Percentiles rank a stretch among this genome's conserved stretches.
phyloP scores from a whole-genome alignment of 2,888 invertebrate species.

The Ceraclea dissimilis region DNA sequence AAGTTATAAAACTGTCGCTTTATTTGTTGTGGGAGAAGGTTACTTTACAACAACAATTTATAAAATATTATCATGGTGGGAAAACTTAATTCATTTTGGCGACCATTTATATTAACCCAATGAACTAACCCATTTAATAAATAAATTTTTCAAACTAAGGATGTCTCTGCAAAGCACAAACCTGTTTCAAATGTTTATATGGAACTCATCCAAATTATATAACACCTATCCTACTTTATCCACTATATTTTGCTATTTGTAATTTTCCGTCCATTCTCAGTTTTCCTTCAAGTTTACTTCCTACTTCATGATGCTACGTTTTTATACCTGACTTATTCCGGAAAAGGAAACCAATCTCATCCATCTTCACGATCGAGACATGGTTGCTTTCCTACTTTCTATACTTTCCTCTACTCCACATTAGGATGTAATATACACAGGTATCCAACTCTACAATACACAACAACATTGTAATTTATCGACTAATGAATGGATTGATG shows the following conservation, averaged over 20 bases:
- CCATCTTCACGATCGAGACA: neutral
- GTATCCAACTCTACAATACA: too few relatives aligned
- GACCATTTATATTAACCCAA: too few relatives aligned
- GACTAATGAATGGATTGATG: neutral
- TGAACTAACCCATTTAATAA: too few relatives aligned
- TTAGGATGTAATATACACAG: too few relatives aligned
- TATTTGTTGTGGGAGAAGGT: neutral
- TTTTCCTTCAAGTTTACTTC: neutral
- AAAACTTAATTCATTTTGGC: too few relatives aligned
- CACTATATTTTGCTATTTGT: neutral
- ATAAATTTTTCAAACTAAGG: too few relatives aligned
- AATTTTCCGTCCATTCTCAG: neutral
- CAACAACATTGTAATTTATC: too few relatives aligned
- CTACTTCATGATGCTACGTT: neutral
- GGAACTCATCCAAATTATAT: too few relatives aligned
- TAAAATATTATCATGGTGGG: neutral
- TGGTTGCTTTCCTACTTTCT: neutral
- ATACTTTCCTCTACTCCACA: too few relatives aligned
- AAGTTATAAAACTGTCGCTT: neutral
- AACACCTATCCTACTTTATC: neutral
- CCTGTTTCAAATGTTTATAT: too few relatives aligned
- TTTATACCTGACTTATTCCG: neutral
- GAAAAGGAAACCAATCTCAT: neutral
- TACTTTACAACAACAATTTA: neutral
- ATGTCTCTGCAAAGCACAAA: too few relatives aligned